These are phyloP conservation scores for Neosilurus mollespiculum DNA, from an alignment of 2,797 vertebrate genomes.

Conservation along the genomic window DNA sequence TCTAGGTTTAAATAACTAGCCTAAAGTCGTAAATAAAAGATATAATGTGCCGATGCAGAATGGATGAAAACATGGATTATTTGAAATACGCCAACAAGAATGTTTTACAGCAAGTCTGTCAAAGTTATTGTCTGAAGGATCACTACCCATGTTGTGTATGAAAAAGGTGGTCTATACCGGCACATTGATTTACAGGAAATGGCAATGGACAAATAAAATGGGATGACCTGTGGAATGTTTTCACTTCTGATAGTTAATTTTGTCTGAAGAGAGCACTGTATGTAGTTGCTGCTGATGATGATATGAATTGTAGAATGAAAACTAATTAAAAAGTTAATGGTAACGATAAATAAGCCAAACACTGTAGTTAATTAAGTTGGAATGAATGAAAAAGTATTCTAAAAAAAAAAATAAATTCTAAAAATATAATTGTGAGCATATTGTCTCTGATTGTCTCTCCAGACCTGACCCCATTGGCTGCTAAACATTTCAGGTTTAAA, in stretches of 20 bases:
- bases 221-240: not conserved
- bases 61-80: not conserved
- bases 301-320: not conserved
- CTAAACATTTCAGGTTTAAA: not conserved
- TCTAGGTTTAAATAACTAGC: not conserved
- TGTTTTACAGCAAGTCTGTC: not conserved
- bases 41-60: not conserved
- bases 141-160: not conserved
- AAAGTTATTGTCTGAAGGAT: not conserved
- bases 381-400: not conserved
- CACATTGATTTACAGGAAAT: not conserved
- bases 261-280: not conserved
- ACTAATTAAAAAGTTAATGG: not conserved
- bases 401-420: too few species aligned
- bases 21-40: not conserved
- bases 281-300: not conserved
- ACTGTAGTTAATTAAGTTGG: not conserved
- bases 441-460: not conserved
- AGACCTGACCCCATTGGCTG: not conserved
- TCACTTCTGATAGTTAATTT: not conserved
- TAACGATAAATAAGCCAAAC: not conserved
- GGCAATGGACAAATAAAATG: not conserved
- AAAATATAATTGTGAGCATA: not conserved
- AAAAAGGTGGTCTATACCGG: not conserved
- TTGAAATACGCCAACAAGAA: not conserved